Evolutionary conservation across 1,140 invertebrate genomes (phyloP), one percentile per base, ranked within the genome.

Genomic region (Pogonomyrmex barbatus): DNA sequence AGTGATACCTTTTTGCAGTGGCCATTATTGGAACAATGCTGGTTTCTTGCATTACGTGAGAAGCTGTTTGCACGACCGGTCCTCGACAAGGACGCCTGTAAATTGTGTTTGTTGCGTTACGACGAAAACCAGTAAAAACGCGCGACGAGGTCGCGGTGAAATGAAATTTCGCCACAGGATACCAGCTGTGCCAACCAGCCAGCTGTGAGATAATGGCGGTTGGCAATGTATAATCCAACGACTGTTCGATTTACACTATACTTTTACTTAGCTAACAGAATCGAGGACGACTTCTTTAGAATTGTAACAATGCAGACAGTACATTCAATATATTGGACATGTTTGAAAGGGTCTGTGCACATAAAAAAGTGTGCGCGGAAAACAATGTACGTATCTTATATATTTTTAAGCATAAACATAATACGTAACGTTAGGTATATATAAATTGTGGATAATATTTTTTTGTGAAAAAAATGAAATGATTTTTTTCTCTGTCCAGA

Each of bases 11-110:
- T 85, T 88, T 86, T 88, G 63, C 76, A n/a, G 0, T 30, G 10
- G n/a, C 63, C 63, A 88, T 89, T 89, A 88, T 89, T 82, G 50
- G 71, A 83, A 86, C 62, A 83, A 78, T 73, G 54, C 50, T 10
- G 39, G 30, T 65, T 87, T 78, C 85, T 88, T 86, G 75, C 24
- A 39, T 86, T 33, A 45, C 9, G 45, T 24, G 33, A 30, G 12
- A 42, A 47, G 54, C 45, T 60, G 33, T 50, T 70, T 68, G 42
- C 42, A 47, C 42, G 47, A 24, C 9, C 54, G 24, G 36, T 71
- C 42, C 24, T 33, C n/a, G 24, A 14, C 76, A 60, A 67, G 62
- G 24, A 58, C 54, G 70, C 70, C 54, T 17, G 58, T 76, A 79
- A 85, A 81, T 73, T 87, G 45, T 71, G 70, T 73, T 82, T 76